Conservation (phyloP, 2,797 vertebrate species). For the Sylvilagus floridanus region DNA sequence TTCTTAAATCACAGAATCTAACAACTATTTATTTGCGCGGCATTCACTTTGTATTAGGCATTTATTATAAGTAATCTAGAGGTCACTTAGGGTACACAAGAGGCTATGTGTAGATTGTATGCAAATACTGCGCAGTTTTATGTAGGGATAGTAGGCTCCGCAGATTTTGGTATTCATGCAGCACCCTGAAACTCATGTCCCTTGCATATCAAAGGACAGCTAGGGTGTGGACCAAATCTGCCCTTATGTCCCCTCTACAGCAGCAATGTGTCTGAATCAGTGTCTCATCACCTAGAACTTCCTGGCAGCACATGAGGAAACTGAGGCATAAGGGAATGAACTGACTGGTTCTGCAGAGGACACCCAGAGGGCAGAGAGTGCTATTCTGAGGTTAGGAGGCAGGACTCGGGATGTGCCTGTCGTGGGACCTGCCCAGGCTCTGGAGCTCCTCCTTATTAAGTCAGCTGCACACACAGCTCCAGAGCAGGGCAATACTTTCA, state of each 20-base stretch:
- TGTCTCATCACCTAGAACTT: background rate
- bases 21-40: too few species aligned
- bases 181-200: too few species aligned
- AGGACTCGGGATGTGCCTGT: background rate
- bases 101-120: too few species aligned
- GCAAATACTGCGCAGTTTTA: too few species aligned
- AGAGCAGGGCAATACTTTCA: background rate
- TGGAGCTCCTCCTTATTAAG: background rate
- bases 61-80: too few species aligned
- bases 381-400: background rate
- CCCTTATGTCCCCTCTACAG: background rate
- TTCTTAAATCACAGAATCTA: too few species aligned
- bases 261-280: background rate
- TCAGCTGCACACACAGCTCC: background rate
- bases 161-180: too few species aligned
- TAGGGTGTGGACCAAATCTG: background rate
- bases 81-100: too few species aligned
- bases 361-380: background rate
- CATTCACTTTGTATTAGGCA: too few species aligned
- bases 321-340: conserved; percentile 16
- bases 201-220: too few species aligned
- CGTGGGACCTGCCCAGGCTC: background rate
- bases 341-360: background rate
- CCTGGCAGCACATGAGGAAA: background rate
- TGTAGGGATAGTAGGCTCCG: too few species aligned